Percentiles rank a stretch among this genome's conserved stretches.
Conservation (phyloP, 2,797 vertebrate species). For the Protonibea diacanthus region DNA sequence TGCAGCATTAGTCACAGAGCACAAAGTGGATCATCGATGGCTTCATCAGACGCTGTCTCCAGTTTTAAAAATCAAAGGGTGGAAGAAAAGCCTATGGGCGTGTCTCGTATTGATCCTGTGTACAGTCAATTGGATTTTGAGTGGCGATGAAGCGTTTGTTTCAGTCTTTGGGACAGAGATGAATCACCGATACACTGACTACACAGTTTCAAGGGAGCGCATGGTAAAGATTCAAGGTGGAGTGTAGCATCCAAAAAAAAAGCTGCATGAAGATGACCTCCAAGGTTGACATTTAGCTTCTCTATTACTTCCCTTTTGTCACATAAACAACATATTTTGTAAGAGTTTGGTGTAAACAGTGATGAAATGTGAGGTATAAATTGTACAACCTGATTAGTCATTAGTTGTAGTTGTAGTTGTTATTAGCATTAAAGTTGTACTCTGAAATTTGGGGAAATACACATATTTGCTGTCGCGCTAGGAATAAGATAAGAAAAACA, state of each 20-base stretch:
- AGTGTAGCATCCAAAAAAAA: neutral
- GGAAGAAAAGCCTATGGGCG: slow-evolving; percentile 5
- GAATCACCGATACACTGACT: slow-evolving; percentile 14
- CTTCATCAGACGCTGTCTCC: neutral
- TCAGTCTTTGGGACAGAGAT: slow-evolving; percentile 19
- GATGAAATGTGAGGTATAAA: neutral
- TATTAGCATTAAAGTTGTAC: neutral
- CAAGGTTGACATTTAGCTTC: neutral
- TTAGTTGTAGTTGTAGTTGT: neutral
- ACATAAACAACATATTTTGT: neutral
- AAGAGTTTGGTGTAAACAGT: neutral
- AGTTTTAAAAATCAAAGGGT: neutral
- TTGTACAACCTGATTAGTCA: neutral
- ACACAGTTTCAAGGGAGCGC: neutral
- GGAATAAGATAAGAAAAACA: too few species aligned
- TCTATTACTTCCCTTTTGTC: too few species aligned
- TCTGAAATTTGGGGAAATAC: neutral
- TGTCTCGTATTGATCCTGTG: slow-evolving; percentile 2
- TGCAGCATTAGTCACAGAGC: too few species aligned
- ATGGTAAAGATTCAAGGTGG: neutral
- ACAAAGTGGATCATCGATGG: neutral
- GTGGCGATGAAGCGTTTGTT: neutral
- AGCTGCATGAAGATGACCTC: neutral
- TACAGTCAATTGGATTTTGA: slow-evolving; percentile 3
- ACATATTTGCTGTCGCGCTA: neutral